These are phyloP conservation scores for Lagopus leucura DNA, from an alignment of 2,113 vertebrate genomes.

Conservation along the genomic window DNA sequence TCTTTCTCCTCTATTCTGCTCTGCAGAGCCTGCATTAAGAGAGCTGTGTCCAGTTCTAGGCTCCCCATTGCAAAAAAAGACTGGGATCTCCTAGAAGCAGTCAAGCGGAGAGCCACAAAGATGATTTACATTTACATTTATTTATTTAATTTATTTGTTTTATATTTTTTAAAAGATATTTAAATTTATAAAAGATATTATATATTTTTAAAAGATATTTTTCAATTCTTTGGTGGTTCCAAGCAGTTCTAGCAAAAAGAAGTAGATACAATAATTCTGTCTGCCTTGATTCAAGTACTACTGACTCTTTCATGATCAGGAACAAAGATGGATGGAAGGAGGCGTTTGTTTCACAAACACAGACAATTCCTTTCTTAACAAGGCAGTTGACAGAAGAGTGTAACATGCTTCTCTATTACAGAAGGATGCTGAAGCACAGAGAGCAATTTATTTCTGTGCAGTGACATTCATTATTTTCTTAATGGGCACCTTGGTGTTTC, in stretches of 20 bases:
- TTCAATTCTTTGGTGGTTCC: background rate
- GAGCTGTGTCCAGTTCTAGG: too few relatives aligned
- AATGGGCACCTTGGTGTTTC: conserved; percentile 26
- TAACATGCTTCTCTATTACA: conserved; percentile 9
- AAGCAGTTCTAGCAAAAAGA: background rate
- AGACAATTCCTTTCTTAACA: background rate
- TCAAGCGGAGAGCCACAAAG: background rate
- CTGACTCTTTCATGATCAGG: background rate
- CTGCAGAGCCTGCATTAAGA: too few relatives aligned
- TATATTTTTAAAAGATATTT: background rate
- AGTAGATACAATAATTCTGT: background rate
- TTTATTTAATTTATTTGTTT: background rate
- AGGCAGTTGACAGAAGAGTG: background rate
- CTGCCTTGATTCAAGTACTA: background rate
- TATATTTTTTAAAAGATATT: rapidly evolving
- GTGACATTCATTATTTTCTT: conserved; percentile 29
- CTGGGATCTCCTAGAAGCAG: too few relatives aligned
- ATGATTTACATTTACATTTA: background rate
- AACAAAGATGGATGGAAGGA: background rate
- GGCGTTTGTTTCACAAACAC: conserved; percentile 10
- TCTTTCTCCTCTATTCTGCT: too few relatives aligned
- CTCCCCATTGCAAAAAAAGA: too few relatives aligned
- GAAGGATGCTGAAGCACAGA: background rate
- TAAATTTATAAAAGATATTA: background rate
- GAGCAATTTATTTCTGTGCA: conserved; percentile 12